Evolutionary conservation across 2,888 invertebrate species (phyloP).

Genomic region (Torymus tubicola): DNA sequence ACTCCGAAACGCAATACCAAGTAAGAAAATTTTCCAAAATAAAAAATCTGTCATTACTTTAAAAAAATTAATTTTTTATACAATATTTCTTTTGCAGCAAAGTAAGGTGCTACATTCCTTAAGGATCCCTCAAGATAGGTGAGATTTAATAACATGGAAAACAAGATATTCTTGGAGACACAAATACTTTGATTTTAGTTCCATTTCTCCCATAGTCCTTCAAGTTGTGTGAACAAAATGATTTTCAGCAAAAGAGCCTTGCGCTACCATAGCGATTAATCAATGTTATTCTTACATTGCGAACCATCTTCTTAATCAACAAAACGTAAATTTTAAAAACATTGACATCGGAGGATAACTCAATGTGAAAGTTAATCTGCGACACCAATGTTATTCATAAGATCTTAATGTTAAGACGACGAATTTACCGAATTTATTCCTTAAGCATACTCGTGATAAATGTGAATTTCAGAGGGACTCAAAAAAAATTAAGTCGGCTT

Average conservation of each 20-base stretch:
- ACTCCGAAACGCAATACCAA: constrained; percentile 86
- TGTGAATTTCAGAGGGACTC: constrained; percentile 57
- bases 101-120: constrained; percentile 87
- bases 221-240: constrained; percentile 62
- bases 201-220: constrained; percentile 62
- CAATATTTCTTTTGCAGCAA: constrained; percentile 80
- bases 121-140: constrained; percentile 86
- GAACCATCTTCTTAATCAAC: constrained; percentile 41
- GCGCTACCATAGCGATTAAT: constrained; percentile 49
- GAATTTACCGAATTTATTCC: constrained; percentile 55
- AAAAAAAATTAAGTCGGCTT: constrained; percentile 45
- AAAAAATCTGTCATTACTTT: constrained; percentile 14
- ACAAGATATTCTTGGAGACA: constrained; percentile 54
- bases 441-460: constrained; percentile 56
- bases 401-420: constrained; percentile 50
- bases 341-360: constrained; percentile 48
- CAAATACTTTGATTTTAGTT: constrained; percentile 65
- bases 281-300: constrained; percentile 53
- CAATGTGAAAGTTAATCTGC: constrained; percentile 51
- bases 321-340: constrained; percentile 35
- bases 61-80: constrained; percentile 40
- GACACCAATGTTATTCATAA: constrained; percentile 49
- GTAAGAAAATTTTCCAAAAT: constrained; percentile 73
- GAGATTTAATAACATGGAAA: constrained; percentile 73
- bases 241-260: constrained; percentile 43